Evolutionary conservation across 2,888 invertebrate genomes (phyloP).

Genomic region (Minunthozetes semirufus): DNA sequence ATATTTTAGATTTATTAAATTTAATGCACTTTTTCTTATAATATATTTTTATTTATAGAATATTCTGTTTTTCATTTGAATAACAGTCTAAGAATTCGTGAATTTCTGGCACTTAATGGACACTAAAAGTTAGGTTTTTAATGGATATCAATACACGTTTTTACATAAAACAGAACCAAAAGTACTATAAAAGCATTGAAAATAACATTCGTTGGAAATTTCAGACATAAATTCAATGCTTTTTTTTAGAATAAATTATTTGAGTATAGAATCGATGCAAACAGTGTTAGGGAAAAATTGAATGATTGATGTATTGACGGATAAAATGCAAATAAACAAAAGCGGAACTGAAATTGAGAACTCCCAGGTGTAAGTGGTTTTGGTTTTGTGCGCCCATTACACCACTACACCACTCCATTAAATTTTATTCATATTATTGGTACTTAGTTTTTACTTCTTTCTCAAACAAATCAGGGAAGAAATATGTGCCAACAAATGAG

Average conservation of each 20-base stretch:
- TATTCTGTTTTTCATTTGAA: too few species aligned
- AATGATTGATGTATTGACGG: background rate
- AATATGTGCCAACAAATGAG: too few species aligned
- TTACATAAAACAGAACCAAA: too few species aligned
- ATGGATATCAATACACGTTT: too few species aligned
- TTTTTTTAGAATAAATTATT: background rate
- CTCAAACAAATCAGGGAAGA: too few species aligned
- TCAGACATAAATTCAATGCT: background rate
- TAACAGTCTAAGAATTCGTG: too few species aligned
- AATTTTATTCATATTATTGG: background rate
- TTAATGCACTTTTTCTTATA: too few species aligned
- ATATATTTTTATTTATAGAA: too few species aligned
- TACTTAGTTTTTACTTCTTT: background rate
- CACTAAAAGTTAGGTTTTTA: too few species aligned
- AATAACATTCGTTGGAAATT: background rate
- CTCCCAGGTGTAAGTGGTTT: background rate
- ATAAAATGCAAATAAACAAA: background rate
- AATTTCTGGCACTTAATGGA: too few species aligned
- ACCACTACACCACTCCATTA: background rate
- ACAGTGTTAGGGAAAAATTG: background rate
- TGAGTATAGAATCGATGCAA: background rate
- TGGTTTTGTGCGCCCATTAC: background rate
- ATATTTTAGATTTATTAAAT: too few species aligned
- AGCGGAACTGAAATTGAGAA: background rate
- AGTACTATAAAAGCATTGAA: too few species aligned